These are phyloP conservation scores for Hydrocynus forskahlii DNA, from an alignment of 2,797 vertebrate genomes.

Conservation along the genomic window DNA sequence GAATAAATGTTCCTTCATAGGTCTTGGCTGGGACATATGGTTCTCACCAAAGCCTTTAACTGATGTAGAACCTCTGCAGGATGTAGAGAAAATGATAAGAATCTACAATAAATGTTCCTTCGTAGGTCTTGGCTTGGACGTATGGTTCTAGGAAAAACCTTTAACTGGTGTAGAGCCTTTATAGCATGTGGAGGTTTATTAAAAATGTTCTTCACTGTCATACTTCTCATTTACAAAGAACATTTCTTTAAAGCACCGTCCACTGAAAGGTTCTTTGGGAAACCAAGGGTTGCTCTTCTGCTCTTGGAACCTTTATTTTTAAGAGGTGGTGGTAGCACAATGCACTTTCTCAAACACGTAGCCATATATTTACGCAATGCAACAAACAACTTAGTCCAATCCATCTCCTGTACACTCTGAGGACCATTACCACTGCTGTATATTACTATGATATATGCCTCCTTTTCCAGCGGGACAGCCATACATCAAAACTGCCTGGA, in stretches of 20 bases:
- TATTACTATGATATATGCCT: slow-evolving; percentile 53
- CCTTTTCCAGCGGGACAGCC: slow-evolving; percentile 37
- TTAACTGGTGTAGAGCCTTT: not conserved
- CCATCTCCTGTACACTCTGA: slow-evolving; percentile 44
- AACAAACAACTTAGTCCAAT: slow-evolving; percentile 39
- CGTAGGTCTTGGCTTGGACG: not conserved
- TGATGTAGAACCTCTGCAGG: not conserved
- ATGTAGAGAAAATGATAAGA: not conserved
- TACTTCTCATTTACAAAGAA: not conserved
- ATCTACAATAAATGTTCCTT: not conserved
- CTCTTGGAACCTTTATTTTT: not conserved
- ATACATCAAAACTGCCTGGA: slow-evolving; percentile 54
- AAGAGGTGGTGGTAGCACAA: not conserved
- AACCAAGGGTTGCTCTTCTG: not conserved
- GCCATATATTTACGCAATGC: slow-evolving; percentile 13
- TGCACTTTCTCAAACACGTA: slow-evolving; percentile 12
- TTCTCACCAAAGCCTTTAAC: not conserved
- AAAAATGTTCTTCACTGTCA: not conserved
- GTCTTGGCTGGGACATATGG: not conserved
- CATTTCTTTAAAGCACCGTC: not conserved
- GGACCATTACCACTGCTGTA: slow-evolving; percentile 47
- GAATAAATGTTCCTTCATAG: not conserved
- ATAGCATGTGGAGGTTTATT: not conserved
- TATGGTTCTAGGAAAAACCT: too few relatives aligned
- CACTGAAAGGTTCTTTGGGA: not conserved